Base-by-base conservation (phyloP, 35 echinoderm and acorn worm genomes). In the Apostichopus parvimensis region DNA sequence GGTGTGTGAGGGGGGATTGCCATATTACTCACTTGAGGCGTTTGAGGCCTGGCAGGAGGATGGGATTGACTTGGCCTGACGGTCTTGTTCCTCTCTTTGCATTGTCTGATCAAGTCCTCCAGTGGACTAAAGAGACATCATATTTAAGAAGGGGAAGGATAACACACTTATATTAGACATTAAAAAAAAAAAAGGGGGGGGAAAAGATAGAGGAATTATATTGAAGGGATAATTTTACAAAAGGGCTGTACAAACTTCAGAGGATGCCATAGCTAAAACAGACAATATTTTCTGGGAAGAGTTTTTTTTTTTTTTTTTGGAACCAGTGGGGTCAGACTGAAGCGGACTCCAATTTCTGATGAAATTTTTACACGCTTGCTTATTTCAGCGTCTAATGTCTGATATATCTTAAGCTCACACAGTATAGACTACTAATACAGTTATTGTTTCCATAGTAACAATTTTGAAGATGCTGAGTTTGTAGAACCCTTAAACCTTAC, bases 21-120 rank as follows among this genome's bases (percentile, higher is more conserved):
- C 14, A 18, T 75, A 18, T 93, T 96, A 96, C 95, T 96, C 95
- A 96, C 95, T 96, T 86, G 95, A 96, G 77, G 93, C 95, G 6
- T 90, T 92, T 45, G 95, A 96, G 25, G 93, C 82, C 68, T 94
- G 91, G 91, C 93, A 54, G 23, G 93, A 87, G 54, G 95, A 90
- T 88, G 91, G 86, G 70, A 96, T 86, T 82, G 92, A 85, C 34
- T 73, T 79, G 61, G 81, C 73, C 73, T 94, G 57, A 79, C 80
- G 90, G 20, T 94, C 95, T 81, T 77, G 77, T 52, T 79, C 87
- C 77, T 91, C 91, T 82, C 95, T 94, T 94, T 75, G 95, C 79
- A 91, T 91, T 88, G 92, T 80, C 92, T 79, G 93, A 72, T 96
- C 93, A 89, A 92, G 92, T 26, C 79, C 83, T 89, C 92, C 95